Percentiles rank a stretch among this genome's conserved stretches.
These are phyloP conservation scores for Aphaenogaster rudis DNA, from an alignment of 1,140 invertebrate species.

Conservation along the genomic window DNA sequence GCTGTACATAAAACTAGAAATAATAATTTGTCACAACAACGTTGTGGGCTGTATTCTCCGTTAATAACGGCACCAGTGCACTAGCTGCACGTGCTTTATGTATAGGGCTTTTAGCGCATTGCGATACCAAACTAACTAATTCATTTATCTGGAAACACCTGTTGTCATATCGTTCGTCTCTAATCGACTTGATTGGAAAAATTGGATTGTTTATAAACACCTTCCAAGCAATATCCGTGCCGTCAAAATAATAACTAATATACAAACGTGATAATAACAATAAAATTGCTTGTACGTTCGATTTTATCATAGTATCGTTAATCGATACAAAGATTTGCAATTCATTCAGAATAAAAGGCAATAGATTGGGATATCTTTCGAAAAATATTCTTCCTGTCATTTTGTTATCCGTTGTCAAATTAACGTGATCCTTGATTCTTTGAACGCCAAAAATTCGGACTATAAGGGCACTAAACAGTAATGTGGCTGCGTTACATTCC, in stretches of 20 bases:
- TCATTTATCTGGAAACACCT: conserved; percentile 82
- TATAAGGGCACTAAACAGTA: conserved; percentile 95
- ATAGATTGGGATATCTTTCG: conserved; percentile 92
- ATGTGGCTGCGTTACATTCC: conserved; percentile 94
- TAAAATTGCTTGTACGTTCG: conserved; percentile 92
- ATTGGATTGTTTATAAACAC: conserved; percentile 81
- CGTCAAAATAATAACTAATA: conserved; percentile 90
- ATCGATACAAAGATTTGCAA: conserved; percentile 86
- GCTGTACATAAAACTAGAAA: conserved; percentile 73
- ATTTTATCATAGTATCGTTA: conserved; percentile 83
- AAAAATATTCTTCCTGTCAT: conserved; percentile 95
- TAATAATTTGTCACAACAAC: conserved; percentile 75
- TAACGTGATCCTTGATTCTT: conserved; percentile 91
- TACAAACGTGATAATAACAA: conserved; percentile 93
- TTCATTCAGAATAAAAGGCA: conserved; percentile 92
- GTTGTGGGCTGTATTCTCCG: conserved; percentile 77
- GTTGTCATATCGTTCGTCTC: neutral
- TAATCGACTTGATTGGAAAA: neutral
- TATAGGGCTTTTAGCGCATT: conserved; percentile 88
- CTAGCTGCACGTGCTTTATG: conserved; percentile 90
- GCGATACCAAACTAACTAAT: conserved; percentile 84
- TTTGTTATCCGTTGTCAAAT: conserved; percentile 92
- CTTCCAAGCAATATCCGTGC: conserved; percentile 89
- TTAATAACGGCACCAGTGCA: conserved; percentile 90
- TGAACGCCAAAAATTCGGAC: conserved; percentile 96